Evolutionary conservation across 2,888 invertebrate genomes (phyloP), one percentile per base, ranked within the genome.

Genomic region (Leptinotarsa peninsularis): DNA sequence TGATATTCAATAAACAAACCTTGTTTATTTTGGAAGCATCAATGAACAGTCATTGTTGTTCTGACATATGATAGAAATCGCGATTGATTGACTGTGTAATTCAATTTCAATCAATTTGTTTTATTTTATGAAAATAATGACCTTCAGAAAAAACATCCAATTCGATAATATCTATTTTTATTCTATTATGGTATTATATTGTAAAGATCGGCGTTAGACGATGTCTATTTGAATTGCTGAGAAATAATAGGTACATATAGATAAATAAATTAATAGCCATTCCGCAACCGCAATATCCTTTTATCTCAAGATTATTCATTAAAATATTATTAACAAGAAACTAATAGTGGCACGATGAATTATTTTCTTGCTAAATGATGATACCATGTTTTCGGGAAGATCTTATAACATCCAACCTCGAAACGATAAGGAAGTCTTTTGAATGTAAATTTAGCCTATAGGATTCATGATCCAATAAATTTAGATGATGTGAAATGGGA

Each of bases 231-330:
- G 71, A 71, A 60, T 67, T 67, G 67, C 27, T 60, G 77, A 78
- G 76, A 75, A 77, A 78, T 78, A 75, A 60, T 60, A 60, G 60
- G 60, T 60, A 60, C 63, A 33, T 63, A 63, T 63, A 15, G 69
- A 78, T 78, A 75, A 78, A 79, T 76, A 80, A 77, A 75, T 78
- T 77, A 74, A 78, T 79, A 73, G 76, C 70, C 74, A 74, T 77
- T 78, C 78, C 71, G 63, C 60, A 78, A 79, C 81, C 79, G 76
- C 81, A 79, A 73, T 71, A 79, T 81, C 81, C 78, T 79, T 76
- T 78, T 79, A 81, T 78, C 73, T 76, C 69, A 74, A 54, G 74
- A 78, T 77, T 79, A 79, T 76, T 81, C 78, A 78, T 78, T 49
- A 17, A 75, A 77, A 75, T 78, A 77, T 75, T 76, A 76, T 67